Conservation (phyloP, 53 echinoderm and acorn worm species). For the Patiria pectinifera region DNA sequence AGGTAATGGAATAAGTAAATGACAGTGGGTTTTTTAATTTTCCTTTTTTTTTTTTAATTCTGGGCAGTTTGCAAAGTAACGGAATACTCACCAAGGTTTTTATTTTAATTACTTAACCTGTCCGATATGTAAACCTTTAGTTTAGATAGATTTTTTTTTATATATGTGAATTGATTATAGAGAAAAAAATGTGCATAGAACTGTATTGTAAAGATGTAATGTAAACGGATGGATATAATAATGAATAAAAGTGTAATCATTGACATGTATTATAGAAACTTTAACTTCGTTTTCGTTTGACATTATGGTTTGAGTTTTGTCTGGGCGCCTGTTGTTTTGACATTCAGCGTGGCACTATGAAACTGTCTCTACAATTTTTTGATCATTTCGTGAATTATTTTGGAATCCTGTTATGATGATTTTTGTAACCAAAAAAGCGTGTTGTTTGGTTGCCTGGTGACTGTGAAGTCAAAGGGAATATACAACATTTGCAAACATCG, state of each 20-base stretch:
- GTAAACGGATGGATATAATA: slow-evolving; percentile 5
- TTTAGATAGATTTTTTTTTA: neutral
- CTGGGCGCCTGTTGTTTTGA: too few relatives aligned
- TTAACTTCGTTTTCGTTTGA: neutral
- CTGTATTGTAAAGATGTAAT: neutral
- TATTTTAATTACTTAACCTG: neutral
- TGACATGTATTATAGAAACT: slow-evolving; percentile 1
- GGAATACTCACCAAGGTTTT: neutral
- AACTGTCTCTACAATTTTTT: too few relatives aligned
- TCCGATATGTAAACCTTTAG: neutral
- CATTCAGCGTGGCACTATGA: too few relatives aligned
- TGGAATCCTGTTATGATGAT: too few relatives aligned
- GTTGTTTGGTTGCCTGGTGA: too few relatives aligned
- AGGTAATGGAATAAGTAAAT: too few relatives aligned
- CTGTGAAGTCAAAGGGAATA: too few relatives aligned
- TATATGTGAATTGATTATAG: neutral
- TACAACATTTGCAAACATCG: too few relatives aligned
- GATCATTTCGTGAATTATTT: too few relatives aligned
- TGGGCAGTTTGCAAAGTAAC: neutral
- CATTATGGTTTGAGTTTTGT: neutral
- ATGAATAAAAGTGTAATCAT: slow-evolving; percentile 27
- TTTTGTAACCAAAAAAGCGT: too few relatives aligned
- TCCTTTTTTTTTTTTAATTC: too few relatives aligned
- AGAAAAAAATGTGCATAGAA: neutral
- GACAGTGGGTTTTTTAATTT: too few relatives aligned